Evolutionary conservation across 2,113 vertebrate species (phyloP), one percentile per base, ranked within the genome.

Genomic region (Otolemur garnettii): DNA sequence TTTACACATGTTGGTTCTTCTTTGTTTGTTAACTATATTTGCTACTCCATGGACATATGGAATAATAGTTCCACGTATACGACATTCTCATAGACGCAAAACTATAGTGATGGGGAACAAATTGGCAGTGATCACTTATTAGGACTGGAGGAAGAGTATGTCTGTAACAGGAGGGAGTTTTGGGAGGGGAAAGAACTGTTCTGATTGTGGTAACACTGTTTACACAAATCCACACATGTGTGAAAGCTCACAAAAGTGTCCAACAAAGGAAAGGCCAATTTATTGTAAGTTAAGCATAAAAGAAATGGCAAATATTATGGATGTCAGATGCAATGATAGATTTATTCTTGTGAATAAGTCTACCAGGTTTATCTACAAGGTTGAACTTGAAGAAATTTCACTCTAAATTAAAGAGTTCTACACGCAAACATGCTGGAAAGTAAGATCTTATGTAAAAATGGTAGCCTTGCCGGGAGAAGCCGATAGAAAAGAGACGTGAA

Each of bases 381-480:
- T 45, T 85, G 77, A 95, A 35, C 35, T 78, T 89, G 38, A 95
- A 91, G 60, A 74, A 85, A 42, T 5, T 83, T 62, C 57, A 42
- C 6, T 75, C 5, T 68, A 80, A 75, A 64, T n/a, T 60, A 13
- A 83, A 79, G 75, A 59, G 18, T 57, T 22, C 33, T n/a, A 22
- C n/a, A 42, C 35, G 30, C 19, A 79, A 42, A 90, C 83, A 69
- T 74, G 24, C 64, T n/a, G 28, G 13, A 82, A 69, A 77, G n/a
- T 28, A 77, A 45, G 26, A 57, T n/a, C 19, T 57, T 45, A 18
- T 26, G 22, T 30, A 19, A 71, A 42, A n/a, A 7, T 53, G 12
- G 26, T 62, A 89, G 38, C 35, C 64, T n/a, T 68, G 38, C 55
- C 24, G 12, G 19, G 15, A 6, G 69, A 4, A 14, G 21, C 45